Evolutionary conservation across 1,140 invertebrate genomes (phyloP).

Genomic region (Plutomurus gul): DNA sequence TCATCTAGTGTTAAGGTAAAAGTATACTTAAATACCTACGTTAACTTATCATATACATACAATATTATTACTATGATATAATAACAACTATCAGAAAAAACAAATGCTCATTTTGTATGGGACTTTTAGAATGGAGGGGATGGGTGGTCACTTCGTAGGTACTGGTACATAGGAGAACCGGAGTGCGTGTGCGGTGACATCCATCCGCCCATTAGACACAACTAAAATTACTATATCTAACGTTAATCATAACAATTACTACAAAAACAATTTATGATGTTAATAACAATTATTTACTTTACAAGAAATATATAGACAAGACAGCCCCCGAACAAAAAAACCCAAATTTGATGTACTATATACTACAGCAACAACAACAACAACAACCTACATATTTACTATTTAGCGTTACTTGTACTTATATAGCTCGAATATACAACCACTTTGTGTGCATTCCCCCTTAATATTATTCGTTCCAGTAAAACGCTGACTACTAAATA

Average conservation of each 20-base stretch:
- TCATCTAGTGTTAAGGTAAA: background rate
- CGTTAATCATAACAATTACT: background rate
- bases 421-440: too few relatives aligned
- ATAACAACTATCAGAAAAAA: conserved; percentile 30
- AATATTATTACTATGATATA: background rate
- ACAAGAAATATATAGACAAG: background rate
- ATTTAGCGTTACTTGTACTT: too few relatives aligned
- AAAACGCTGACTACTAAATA: too few relatives aligned
- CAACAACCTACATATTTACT: too few relatives aligned
- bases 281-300: conserved; percentile 11
- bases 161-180: conserved; percentile 7
- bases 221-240: conserved; percentile 8
- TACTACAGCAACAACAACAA: too few relatives aligned
- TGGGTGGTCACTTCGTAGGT: conserved; percentile 14
- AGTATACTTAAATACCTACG: conserved; percentile 2
- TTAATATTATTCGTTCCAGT: too few relatives aligned
- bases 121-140: conserved; percentile 7
- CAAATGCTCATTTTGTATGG: conserved; percentile 50
- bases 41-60: background rate
- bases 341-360: too few relatives aligned
- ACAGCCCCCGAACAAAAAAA: too few relatives aligned
- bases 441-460: too few relatives aligned
- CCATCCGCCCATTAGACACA: conserved; percentile 12
- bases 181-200: conserved; percentile 20
- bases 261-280: too few relatives aligned